Conservation (phyloP, 2,113 vertebrate species). For the Perognathus longimembris region DNA sequence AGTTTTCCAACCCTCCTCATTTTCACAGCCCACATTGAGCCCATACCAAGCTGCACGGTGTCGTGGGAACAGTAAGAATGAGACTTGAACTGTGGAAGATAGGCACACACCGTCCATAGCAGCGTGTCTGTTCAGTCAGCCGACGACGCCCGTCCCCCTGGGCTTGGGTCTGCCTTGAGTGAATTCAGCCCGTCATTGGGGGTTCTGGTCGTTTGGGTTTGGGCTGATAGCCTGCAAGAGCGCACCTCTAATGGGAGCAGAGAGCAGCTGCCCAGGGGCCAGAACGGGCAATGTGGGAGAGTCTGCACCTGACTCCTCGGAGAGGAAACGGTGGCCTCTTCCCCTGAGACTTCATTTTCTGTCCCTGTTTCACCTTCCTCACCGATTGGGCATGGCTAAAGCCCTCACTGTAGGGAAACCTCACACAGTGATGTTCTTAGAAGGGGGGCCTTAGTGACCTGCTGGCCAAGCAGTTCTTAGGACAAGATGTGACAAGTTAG, state of each 20-base stretch:
- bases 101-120: background rate
- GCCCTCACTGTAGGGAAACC: background rate
- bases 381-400: background rate
- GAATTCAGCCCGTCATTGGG: background rate
- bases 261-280: background rate
- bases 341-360: background rate
- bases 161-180: background rate
- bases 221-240: background rate
- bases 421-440: background rate
- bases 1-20: fast-evolving
- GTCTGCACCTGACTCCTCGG: background rate
- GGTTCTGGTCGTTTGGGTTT: background rate
- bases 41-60: background rate
- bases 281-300: background rate
- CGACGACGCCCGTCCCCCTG: background rate
- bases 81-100: background rate
- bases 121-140: background rate
- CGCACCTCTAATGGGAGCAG: background rate
- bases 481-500: background rate
- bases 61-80: background rate
- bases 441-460: background rate
- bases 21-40: background rate
- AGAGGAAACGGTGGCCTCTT: background rate
- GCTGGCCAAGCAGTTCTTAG: background rate
- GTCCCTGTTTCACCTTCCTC: background rate